These are phyloP conservation scores for Epizoanthus stellaris DNA, from an alignment of 92 coral and sea anemone species.

Conservation along the genomic window DNA sequence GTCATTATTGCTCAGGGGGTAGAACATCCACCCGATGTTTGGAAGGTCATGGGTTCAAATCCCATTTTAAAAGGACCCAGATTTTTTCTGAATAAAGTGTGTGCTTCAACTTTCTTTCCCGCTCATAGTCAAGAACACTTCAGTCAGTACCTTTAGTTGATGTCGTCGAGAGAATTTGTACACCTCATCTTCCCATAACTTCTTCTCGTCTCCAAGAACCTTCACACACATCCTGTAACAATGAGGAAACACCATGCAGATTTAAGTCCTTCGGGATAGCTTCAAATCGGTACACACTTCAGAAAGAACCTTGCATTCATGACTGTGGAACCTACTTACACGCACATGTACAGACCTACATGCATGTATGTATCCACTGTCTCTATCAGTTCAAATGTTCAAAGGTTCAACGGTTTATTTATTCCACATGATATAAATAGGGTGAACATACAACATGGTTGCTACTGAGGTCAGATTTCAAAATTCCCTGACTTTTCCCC, in stretches of 20 bases:
- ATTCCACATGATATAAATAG: no score
- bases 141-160: constrained; percentile 76
- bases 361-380: not conserved
- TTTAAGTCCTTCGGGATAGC: not conserved
- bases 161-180: constrained; percentile 95
- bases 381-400: not conserved
- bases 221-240: constrained; percentile 84
- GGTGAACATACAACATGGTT: no score
- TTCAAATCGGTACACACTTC: not conserved
- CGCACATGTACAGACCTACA: not conserved
- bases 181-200: constrained; percentile 98
- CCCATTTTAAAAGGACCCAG: no score
- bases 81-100: no score
- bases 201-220: constrained; percentile 90
- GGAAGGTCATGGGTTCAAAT: no score
- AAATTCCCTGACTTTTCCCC: no score
- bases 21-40: not conserved
- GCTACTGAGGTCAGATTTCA: no score
- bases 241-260: not conserved
- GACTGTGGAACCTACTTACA: not conserved
- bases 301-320: not conserved
- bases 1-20: not conserved
- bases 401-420: not conserved
- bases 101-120: no score
- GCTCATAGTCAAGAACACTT: not conserved